These are phyloP conservation scores for Mus pahari DNA, from an alignment of 2,113 vertebrate species.

Conservation along the genomic window DNA sequence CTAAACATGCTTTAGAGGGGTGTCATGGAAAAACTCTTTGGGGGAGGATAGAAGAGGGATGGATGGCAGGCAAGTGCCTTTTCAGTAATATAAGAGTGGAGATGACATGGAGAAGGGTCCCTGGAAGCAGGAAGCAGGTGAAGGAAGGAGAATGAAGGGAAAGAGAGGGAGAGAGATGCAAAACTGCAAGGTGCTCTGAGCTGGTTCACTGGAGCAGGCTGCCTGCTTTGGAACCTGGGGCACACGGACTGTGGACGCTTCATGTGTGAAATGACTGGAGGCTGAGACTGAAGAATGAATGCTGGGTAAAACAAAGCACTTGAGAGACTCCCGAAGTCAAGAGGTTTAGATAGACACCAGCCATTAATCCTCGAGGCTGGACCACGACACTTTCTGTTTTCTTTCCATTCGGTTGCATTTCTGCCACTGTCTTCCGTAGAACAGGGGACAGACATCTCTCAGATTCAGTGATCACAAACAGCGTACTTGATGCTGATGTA, in stretches of 20 bases:
- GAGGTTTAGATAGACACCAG: not conserved
- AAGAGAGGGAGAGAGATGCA: not conserved
- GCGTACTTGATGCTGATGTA: not conserved
- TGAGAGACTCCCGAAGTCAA: not conserved
- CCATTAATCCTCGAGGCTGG: fast-evolving
- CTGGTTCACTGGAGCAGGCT: not conserved
- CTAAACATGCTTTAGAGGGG: not conserved
- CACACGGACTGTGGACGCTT: not conserved
- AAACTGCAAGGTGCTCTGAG: not conserved
- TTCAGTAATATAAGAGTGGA: not conserved
- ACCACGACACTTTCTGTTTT: not conserved
- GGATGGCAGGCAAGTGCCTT: not conserved
- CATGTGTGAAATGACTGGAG: not conserved
- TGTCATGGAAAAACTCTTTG: not conserved
- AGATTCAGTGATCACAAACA: not conserved
- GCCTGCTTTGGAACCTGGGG: not conserved
- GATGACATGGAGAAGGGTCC: not conserved
- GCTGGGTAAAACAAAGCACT: fast-evolving
- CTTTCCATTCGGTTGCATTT: not conserved
- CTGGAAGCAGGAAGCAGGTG: not conserved
- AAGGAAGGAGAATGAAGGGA: not conserved
- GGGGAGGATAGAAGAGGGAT: not conserved
- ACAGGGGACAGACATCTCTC: not conserved
- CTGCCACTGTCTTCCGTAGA: not conserved
- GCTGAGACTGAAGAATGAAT: not conserved